These are phyloP conservation scores for Bos indicus DNA, from an alignment of 2,113 vertebrate genomes.

Conservation along the genomic window DNA sequence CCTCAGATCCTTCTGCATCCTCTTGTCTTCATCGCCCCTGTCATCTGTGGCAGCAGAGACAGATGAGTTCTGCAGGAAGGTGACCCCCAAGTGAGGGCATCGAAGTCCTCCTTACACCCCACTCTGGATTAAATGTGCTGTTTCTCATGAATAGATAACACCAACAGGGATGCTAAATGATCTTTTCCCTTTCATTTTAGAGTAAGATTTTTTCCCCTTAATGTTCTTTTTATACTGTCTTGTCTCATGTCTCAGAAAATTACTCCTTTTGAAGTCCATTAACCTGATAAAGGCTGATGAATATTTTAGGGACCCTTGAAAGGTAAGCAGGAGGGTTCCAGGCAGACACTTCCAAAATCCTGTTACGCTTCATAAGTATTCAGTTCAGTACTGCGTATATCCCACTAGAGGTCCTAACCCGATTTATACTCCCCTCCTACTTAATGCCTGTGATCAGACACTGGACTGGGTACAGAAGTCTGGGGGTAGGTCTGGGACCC, in stretches of 20 bases:
- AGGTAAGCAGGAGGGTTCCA: slow-evolving; percentile 40
- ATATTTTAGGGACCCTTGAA: slow-evolving; percentile 52
- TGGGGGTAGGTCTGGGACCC: not conserved
- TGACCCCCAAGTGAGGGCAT: slow-evolving; percentile 76
- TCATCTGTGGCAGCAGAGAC: slow-evolving; percentile 6
- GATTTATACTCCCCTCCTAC: not conserved
- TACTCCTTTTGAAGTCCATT: slow-evolving; percentile 61
- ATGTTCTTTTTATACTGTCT: slow-evolving; percentile 70
- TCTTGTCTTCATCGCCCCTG: not conserved
- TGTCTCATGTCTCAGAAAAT: slow-evolving; percentile 66
- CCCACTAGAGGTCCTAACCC: not conserved
- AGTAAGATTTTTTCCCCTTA: slow-evolving; percentile 62
- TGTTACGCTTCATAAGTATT: not conserved
- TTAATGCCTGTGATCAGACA: not conserved
- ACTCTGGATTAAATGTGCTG: slow-evolving; percentile 46
- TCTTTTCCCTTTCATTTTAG: slow-evolving; percentile 69
- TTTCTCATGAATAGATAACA: slow-evolving; percentile 71
- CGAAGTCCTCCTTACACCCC: slow-evolving; percentile 19
- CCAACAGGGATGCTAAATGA: slow-evolving; percentile 61
- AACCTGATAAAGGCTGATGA: slow-evolving; percentile 58
- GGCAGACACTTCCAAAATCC: not conserved
- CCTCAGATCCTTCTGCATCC: not conserved
- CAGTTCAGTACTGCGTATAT: not conserved
- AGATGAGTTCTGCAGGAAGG: slow-evolving; percentile 77
- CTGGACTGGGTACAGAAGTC: not conserved